Evolutionary conservation across 1,140 invertebrate species (phyloP).

Genomic region (Lethocerus indicus): DNA sequence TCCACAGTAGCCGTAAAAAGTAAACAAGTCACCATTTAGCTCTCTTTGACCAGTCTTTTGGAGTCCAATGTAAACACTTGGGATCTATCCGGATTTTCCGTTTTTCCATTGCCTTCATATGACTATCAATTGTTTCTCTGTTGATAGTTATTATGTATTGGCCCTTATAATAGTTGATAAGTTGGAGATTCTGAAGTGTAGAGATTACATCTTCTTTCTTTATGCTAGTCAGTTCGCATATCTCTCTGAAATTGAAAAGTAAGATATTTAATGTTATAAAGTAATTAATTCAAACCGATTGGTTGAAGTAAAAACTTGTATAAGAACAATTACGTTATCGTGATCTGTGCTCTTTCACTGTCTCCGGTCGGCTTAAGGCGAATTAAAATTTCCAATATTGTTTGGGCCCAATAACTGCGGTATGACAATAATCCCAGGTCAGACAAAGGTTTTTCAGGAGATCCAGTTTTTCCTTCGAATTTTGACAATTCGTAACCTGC

Average conservation of each 20-base stretch:
- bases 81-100: conserved; percentile 83
- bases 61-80: conserved; percentile 93
- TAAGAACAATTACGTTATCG: conserved; percentile 68
- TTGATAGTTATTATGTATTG: conserved; percentile 95
- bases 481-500: conserved; percentile 88
- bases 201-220: conserved; percentile 99
- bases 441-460: conserved; percentile 87
- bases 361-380: conserved; percentile 64
- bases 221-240: conserved; percentile 92
- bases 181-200: conserved; percentile 89
- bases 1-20: too few species aligned
- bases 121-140: conserved; percentile 76
- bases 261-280: background rate
- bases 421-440: conserved; percentile 87
- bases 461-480: conserved; percentile 91
- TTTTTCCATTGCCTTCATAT: conserved; percentile 71
- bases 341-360: conserved; percentile 85
- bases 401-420: conserved; percentile 89
- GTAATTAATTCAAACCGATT: background rate
- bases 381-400: conserved; percentile 79
- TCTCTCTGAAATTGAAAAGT: conserved; percentile 58
- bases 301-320: background rate
- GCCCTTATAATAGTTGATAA: conserved; percentile 98
- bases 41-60: conserved; percentile 96
- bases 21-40: conserved; percentile 79